Evolutionary conservation across 2,113 vertebrate genomes (phyloP), one percentile per base, ranked within the genome.

Genomic region (Empidonax traillii): DNA sequence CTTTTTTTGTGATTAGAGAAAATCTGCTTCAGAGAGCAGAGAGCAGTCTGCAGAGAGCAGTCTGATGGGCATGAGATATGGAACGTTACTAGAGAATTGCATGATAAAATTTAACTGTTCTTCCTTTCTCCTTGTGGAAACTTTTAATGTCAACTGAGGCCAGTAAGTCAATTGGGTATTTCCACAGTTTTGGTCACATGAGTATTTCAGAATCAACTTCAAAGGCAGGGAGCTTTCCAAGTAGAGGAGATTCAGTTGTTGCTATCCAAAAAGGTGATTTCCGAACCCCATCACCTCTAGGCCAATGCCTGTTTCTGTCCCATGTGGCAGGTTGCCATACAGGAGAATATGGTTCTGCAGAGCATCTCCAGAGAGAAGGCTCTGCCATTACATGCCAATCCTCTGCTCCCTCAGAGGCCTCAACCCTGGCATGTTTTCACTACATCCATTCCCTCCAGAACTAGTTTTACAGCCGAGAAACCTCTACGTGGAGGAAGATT

Each of bases 391-490:
- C 0, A 1, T 7, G 13, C 43, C 43, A 46, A 24, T 59, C 27
- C 28, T 76, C 17, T 44, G 44, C 47, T 87, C 31, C 10, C 25
- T 44, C 66, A 19, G 61, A 87, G 41, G 28, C 44, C 58, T 80
- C 44, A 52, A 49, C 12, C 15, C 31, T 0, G 0, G 24, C 33
- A 65, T 1, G 1, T 22, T 69, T 59, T 74, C 71, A 37, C 16
- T 4, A 12, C 47, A 47, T 10, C 12, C 37, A 18, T 31, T 85
- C 22, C 7, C 30, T 75, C 25, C 67, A 61, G 39, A 61, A 49
- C 5, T 5, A 39, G 21, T 24, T 78, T 46, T 61, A 21, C 24
- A 35, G 14, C 47, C 33, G 12, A 71, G 61, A 55, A 71, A 46
- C 21, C 35, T 47, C 73, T 16, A 1, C 12, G 3, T 1, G 15